These are phyloP conservation scores for Helleia helle DNA, from an alignment of 2,888 invertebrate genomes.

Conservation along the genomic window DNA sequence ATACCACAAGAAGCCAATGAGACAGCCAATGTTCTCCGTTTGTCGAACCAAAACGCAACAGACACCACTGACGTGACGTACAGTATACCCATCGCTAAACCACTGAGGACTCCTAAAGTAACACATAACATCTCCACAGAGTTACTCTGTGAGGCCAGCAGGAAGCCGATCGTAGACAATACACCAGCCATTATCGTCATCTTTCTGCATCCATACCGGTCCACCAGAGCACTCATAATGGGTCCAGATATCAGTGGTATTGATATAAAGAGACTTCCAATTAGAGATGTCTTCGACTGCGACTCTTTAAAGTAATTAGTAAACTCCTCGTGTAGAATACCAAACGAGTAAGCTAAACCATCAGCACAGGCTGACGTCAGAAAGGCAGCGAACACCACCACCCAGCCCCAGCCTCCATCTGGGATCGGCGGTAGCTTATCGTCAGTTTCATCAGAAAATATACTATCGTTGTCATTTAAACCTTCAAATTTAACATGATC, in stretches of 20 bases:
- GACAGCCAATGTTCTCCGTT: slow-evolving; percentile 87
- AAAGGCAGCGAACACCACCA: slow-evolving; percentile 88
- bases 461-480: slow-evolving; percentile 57
- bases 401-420: slow-evolving; percentile 93
- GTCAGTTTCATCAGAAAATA: slow-evolving; percentile 45
- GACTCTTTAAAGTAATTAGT: slow-evolving; percentile 83
- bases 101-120: slow-evolving; percentile 88
- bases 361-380: slow-evolving; percentile 92
- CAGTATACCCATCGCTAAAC: slow-evolving; percentile 86
- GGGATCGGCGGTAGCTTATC: slow-evolving; percentile 76
- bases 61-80: slow-evolving; percentile 93
- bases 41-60: slow-evolving; percentile 94
- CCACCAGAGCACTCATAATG: slow-evolving; percentile 87
- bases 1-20: slow-evolving; percentile 91
- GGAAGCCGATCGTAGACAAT: slow-evolving; percentile 81
- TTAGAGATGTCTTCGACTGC: slow-evolving; percentile 89
- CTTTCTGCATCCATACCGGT: slow-evolving; percentile 84
- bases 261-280: slow-evolving; percentile 91
- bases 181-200: slow-evolving; percentile 84
- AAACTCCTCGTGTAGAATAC: slow-evolving; percentile 88
- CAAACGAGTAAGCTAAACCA: slow-evolving; percentile 94
- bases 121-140: slow-evolving; percentile 84
- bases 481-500: slow-evolving; percentile 63
- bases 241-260: slow-evolving; percentile 90
- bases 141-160: slow-evolving; percentile 79